A percentile compares a stretch with the other conserved stretches of the same genome.
Conservation (phyloP, 2,888 invertebrate genomes). For the Chaetoderma sp. region DNA sequence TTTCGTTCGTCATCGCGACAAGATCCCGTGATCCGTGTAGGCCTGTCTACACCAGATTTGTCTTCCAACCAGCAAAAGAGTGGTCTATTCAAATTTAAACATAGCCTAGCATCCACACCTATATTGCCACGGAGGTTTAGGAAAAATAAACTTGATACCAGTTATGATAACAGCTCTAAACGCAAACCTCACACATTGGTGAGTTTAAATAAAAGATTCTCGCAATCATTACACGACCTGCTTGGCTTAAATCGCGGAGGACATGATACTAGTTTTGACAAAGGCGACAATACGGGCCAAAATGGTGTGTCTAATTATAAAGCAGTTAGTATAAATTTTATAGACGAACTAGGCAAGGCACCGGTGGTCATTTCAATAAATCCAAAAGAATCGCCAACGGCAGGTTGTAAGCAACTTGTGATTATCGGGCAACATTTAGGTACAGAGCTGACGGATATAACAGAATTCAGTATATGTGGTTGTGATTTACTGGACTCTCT, state of each 20-base stretch:
- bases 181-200: conserved; percentile 41
- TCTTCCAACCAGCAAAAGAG: conserved; percentile 26
- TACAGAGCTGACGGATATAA: conserved; percentile 57
- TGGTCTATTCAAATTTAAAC: conserved; percentile 35
- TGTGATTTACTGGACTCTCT: conserved; percentile 58
- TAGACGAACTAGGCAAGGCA: conserved; percentile 44
- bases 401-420: conserved; percentile 58
- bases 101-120: conserved; percentile 33
- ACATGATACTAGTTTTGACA: conserved; percentile 42
- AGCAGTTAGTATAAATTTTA: conserved; percentile 46
- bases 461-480: conserved; percentile 61
- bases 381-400: conserved; percentile 53
- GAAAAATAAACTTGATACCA: conserved; percentile 9
- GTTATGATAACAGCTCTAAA: conserved; percentile 20
- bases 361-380: conserved; percentile 58
- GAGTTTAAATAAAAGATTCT: conserved; percentile 57
- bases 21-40: conserved; percentile 19
- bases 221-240: conserved; percentile 58
- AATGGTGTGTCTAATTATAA: conserved; percentile 37
- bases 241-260: conserved; percentile 49
- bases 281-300: conserved; percentile 28
- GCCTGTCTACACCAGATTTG: conserved; percentile 6
- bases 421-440: conserved; percentile 64
- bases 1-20: conserved; percentile 30
- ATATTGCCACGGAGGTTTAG: neutral